Evolutionary conservation across 2,797 vertebrate species (phyloP).

Genomic region (Takifugu rubripes): DNA sequence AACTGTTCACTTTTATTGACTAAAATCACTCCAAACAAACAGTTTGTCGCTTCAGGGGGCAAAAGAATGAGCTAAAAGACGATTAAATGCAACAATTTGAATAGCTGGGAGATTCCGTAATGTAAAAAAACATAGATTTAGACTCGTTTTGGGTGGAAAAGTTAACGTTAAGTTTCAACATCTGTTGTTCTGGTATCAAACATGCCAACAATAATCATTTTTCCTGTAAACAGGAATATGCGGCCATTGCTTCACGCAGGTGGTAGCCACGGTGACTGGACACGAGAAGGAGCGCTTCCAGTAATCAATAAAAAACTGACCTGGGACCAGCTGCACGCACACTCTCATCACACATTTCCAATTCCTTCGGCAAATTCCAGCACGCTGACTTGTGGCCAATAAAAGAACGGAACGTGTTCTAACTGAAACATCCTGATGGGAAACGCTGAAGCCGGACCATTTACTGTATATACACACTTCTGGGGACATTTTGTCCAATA

Average conservation of each 20-base stretch:
- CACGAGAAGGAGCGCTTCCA: slow-evolving; percentile 40
- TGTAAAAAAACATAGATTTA: background rate
- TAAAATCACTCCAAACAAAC: background rate
- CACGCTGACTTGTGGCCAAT: slow-evolving; percentile 37
- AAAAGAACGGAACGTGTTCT: slow-evolving; percentile 44
- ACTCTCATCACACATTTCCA: slow-evolving; percentile 34
- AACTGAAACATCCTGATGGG: slow-evolving; percentile 26
- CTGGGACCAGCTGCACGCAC: background rate
- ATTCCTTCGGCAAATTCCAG: slow-evolving; percentile 57
- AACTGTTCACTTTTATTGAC: background rate
- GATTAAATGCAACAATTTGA: background rate
- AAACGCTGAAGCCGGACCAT: slow-evolving; percentile 25
- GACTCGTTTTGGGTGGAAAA: background rate
- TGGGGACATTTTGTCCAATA: background rate
- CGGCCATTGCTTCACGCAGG: slow-evolving; percentile 6
- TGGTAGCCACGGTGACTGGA: slow-evolving; percentile 25
- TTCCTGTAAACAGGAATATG: slow-evolving; percentile 12
- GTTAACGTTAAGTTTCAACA: no score
- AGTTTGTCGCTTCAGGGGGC: background rate
- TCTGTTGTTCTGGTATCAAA: no score
- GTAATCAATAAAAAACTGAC: slow-evolving; percentile 49
- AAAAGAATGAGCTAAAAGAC: background rate
- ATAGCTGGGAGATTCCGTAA: no score
- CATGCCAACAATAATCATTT: no score
- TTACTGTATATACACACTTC: background rate